Percentiles rank a stretch among this genome's conserved stretches.
Evolutionary conservation across 2,888 invertebrate species (phyloP).

Genomic region (Crocallis elinguaria): DNA sequence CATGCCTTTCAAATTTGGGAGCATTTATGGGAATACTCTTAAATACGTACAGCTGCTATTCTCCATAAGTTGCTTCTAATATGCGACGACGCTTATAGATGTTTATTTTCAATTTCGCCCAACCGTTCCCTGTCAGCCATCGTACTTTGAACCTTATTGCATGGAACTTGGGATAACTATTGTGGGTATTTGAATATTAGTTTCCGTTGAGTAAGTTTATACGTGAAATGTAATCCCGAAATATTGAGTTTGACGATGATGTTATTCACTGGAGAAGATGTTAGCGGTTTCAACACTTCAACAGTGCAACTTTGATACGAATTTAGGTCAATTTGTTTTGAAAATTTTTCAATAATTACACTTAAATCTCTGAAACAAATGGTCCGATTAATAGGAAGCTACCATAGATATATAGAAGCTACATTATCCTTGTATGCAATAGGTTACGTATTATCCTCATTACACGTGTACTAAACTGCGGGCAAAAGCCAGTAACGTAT

Average conservation of each 20-base stretch:
- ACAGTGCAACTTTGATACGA: not conserved
- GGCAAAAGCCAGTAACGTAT: no score
- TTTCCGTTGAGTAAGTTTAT: conserved; percentile 1
- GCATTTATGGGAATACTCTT: no score
- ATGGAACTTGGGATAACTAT: not conserved
- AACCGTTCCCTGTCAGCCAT: conserved; percentile 1
- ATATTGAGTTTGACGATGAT: conserved; percentile 9
- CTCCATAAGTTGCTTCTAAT: conserved; percentile 1
- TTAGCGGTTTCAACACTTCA: conserved; percentile 1
- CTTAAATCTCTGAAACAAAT: no score
- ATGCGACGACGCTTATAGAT: conserved; percentile 6
- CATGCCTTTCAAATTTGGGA: no score
- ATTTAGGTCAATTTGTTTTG: not conserved
- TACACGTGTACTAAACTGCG: no score
- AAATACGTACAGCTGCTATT: not conserved
- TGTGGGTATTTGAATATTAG: not conserved
- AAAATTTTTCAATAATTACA: not conserved
- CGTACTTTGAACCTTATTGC: conserved; percentile 3
- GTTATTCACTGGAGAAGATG: conserved; percentile 3
- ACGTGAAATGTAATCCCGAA: conserved; percentile 13
- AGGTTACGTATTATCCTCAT: no score
- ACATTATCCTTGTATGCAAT: no score
- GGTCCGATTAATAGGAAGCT: no score
- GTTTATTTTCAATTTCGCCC: conserved; percentile 26
- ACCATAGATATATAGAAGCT: no score